phyloP scores from a whole-genome alignment of 2,797 vertebrate genomes.

The Enteromius argenteus region DNA sequence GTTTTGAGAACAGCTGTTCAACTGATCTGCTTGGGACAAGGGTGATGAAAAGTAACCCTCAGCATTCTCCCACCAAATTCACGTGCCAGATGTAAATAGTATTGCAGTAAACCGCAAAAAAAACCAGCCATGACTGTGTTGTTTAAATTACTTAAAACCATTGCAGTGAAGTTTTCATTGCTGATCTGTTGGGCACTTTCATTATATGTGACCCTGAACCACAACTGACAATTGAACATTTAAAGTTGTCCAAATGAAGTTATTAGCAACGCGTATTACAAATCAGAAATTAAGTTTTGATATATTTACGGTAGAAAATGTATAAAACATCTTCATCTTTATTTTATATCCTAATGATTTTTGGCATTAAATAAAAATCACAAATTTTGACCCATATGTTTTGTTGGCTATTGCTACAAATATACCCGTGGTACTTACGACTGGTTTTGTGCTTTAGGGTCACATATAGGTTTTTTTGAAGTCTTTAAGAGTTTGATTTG shows the following conservation, averaged over 20 bases:
- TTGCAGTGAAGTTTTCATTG: neutral
- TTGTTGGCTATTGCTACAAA: no score
- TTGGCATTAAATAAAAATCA: no score
- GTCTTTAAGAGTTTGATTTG: neutral
- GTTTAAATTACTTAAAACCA: neutral
- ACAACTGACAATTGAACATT: neutral
- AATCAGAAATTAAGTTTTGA: no score
- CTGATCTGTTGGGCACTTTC: neutral
- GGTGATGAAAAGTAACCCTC: neutral
- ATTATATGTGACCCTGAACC: neutral
- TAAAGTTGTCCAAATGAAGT: no score
- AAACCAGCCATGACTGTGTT: neutral
- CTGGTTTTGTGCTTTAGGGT: no score
- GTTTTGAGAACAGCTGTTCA: conserved; percentile 64
- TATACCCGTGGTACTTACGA: no score
- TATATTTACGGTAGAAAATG: no score
- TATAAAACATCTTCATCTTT: no score
- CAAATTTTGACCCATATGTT: no score
- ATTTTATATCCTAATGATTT: no score
- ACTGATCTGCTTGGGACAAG: neutral
- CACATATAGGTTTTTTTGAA: neutral
- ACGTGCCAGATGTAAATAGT: neutral
- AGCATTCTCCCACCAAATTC: conserved; percentile 15
- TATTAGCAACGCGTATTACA: no score
- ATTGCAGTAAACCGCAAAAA: neutral